A percentile compares a stretch with the other conserved stretches of the same genome.
phyloP scores from a whole-genome alignment of 2,797 vertebrate species.

The Florisuga fusca region DNA sequence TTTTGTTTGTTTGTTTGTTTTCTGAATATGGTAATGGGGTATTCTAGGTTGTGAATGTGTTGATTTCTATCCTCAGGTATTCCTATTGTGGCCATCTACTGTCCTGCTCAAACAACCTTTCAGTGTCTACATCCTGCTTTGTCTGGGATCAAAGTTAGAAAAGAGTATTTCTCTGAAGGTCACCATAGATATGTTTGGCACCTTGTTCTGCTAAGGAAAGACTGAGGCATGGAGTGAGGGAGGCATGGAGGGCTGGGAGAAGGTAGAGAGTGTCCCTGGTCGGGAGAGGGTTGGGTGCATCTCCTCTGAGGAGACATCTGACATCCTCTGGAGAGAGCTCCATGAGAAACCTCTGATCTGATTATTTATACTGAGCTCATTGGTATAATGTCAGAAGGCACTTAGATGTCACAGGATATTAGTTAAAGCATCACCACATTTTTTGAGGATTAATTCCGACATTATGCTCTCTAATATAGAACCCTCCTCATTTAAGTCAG shows the following conservation, averaged over 20 bases:
- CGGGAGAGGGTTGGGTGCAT: rapidly evolving
- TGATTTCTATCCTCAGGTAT: neutral
- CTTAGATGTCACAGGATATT: constrained; percentile 44
- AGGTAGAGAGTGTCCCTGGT: neutral
- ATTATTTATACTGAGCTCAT: constrained; percentile 50
- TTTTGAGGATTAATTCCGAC: constrained; percentile 31
- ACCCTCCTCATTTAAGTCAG: constrained; percentile 40
- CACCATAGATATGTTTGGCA: neutral
- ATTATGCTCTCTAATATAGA: constrained; percentile 61
- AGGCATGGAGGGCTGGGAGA: neutral
- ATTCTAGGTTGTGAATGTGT: neutral
- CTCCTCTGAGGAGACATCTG: neutral
- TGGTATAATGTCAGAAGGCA: neutral
- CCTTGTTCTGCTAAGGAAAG: neutral
- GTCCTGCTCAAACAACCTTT: neutral
- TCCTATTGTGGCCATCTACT: neutral
- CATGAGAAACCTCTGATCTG: constrained; percentile 20
- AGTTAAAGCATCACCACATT: constrained; percentile 66
- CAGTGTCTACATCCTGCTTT: neutral
- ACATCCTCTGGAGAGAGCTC: neutral
- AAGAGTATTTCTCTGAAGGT: neutral
- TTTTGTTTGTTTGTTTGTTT: neutral
- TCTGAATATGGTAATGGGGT: neutral
- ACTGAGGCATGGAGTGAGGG: neutral
- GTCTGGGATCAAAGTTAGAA: neutral